Evolutionary conservation across 2,888 invertebrate genomes (phyloP).

Genomic region (Melangyna quadrimaculata): DNA sequence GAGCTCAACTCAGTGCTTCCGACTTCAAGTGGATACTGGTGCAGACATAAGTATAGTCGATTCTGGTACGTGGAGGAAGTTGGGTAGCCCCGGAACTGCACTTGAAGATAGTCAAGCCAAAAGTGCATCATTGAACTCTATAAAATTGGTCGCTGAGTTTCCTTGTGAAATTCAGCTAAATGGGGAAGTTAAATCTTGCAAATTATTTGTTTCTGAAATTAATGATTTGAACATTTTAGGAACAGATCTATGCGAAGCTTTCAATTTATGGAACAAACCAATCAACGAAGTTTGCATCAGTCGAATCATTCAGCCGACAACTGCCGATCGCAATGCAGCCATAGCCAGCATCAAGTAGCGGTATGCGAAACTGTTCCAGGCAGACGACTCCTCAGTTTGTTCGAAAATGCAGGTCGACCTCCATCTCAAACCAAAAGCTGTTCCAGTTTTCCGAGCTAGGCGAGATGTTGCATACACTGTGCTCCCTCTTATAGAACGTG

Average conservation of each 20-base stretch:
- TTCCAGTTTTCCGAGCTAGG: too few species aligned
- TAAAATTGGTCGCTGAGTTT: neutral
- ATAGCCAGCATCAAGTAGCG: neutral
- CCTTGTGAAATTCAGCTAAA: too few species aligned
- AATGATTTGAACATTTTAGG: neutral
- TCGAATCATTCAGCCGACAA: neutral
- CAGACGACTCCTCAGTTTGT: constrained; percentile 2
- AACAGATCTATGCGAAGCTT: neutral
- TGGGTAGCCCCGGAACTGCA: neutral
- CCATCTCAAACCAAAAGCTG: neutral
- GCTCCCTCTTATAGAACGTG: constrained; percentile 47
- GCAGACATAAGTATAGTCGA: neutral
- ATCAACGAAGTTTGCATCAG: neutral
- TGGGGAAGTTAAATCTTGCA: too few species aligned
- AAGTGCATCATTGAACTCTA: neutral
- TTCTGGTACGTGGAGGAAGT: neutral
- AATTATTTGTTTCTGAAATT: neutral
- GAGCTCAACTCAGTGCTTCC: neutral
- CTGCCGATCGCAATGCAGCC: neutral
- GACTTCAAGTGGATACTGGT: neutral
- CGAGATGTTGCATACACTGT: too few species aligned
- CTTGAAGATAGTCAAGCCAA: neutral
- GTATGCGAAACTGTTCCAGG: constrained; percentile 24
- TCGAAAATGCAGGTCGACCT: constrained; percentile 25
- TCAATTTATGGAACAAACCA: neutral